These are phyloP conservation scores for Euwallacea similis DNA, from an alignment of 1,140 invertebrate genomes.

Conservation along the genomic window DNA sequence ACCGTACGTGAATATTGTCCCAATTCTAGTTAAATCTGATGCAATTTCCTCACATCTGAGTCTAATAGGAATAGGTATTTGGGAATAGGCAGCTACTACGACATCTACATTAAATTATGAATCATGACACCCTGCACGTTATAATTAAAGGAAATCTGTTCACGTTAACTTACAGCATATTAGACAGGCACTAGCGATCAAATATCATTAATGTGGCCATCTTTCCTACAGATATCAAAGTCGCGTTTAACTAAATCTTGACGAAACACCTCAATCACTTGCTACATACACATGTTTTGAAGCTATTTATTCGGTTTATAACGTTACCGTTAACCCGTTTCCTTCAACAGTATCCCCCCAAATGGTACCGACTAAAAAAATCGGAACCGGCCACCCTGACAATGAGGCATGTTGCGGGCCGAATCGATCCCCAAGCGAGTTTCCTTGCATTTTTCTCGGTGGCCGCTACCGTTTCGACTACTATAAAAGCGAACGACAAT, in stretches of 20 bases:
- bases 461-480: conserved; percentile 12
- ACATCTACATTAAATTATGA: neutral
- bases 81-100: neutral
- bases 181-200: too few relatives aligned
- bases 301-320: too few relatives aligned
- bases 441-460: conserved; percentile 22
- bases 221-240: too few relatives aligned
- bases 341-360: too few relatives aligned
- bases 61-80: conserved; percentile 4
- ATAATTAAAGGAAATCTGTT: too few relatives aligned
- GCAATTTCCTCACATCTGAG: conserved; percentile 9
- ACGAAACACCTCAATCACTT: too few relatives aligned
- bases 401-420: conserved; percentile 1
- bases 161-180: too few relatives aligned
- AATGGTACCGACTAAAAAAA: conserved; percentile 5
- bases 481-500: conserved; percentile 19
- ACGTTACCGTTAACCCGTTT: too few relatives aligned
- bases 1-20: conserved; percentile 10
- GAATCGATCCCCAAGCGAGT: conserved; percentile 14
- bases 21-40: conserved; percentile 14
- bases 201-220: too few relatives aligned
- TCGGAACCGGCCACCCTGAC: conserved; percentile 27
- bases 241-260: too few relatives aligned
- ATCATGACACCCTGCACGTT: too few relatives aligned
- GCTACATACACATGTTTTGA: too few relatives aligned